Evolutionary conservation across 2,888 invertebrate species (phyloP), one percentile per base, ranked within the genome.

Genomic region (Pyrrhia umbra): DNA sequence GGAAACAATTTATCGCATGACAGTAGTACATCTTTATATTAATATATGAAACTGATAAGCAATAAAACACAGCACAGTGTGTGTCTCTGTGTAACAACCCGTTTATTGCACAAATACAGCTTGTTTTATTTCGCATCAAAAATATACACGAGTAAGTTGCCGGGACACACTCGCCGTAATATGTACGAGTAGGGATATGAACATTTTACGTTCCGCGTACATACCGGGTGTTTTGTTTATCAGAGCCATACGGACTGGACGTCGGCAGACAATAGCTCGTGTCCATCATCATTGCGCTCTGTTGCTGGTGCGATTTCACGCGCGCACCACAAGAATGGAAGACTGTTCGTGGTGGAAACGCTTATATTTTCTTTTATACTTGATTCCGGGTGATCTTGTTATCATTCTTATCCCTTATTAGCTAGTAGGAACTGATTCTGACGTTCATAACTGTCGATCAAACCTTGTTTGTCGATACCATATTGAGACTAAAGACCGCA

Each of bases 401-500:
- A 27, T 47, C 55, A 68, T 71, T 68, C 56, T 42, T 37, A n/a
- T 23, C 3, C 71, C 72, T 25, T 71, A 56, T 42, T 6, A 16
- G 51, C 15, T 1, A 20, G 9, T 13, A 68, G 51, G 65, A 68
- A 56, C 50, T 39, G 50, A 71, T 50, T 37, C 6, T 37, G 16
- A 46, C 27, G 64, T 50, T 45, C 25, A 46, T 39, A 45, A 63
- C 64, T 18, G 21, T 30, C 47, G 18, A 65, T 58, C 40, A 46
- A 13, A 13, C 58, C 54, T 30, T 58, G 58, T 58, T 50, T 27
- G 51, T 37, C 20, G 42, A 23, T 42, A 16, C 57, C 43, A 30
- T 55, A 42, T 55, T 55, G 37, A 46, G 45, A 16, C 20, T 70
- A 25, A 51, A 23, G 50, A 45, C 18, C 37, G 40, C 27, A 46